Conservation (phyloP, 1,140 invertebrate species). For the Ephestia elutella region DNA sequence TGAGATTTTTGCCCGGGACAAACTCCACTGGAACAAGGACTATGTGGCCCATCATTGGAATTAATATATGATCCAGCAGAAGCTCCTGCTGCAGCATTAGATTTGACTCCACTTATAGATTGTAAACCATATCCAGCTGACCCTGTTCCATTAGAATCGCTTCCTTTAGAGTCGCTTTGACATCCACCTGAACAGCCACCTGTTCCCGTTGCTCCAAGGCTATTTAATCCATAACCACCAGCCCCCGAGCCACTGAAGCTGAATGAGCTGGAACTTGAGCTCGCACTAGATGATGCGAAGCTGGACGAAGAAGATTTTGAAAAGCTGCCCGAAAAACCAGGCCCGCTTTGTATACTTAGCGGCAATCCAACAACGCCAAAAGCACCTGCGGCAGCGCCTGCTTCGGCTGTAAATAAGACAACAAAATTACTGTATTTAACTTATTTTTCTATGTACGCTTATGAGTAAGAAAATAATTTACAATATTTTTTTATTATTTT, state of each 20-base stretch:
- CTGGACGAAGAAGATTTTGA: constrained; percentile 59
- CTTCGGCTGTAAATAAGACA: constrained; percentile 42
- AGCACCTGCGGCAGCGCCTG: constrained; percentile 39
- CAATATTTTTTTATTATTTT: too few relatives aligned
- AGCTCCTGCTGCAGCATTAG: constrained; percentile 23
- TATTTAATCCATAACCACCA: constrained; percentile 20
- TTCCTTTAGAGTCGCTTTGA: constrained; percentile 13
- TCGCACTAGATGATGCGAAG: constrained; percentile 54
- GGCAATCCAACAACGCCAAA: constrained; percentile 30
- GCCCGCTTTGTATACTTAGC: constrained; percentile 32
- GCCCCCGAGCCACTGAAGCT: constrained; percentile 39
- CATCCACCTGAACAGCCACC: constrained; percentile 29
- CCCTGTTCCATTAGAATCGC: constrained; percentile 12
- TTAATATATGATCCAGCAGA: constrained; percentile 9
- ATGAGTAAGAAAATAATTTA: too few relatives aligned
- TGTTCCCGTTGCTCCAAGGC: constrained; percentile 8
- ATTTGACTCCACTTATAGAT: constrained; percentile 22
- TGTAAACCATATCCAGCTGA: constrained; percentile 13
- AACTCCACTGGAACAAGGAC: constrained; percentile 7
- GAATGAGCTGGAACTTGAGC: constrained; percentile 55
- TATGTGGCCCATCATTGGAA: background rate
- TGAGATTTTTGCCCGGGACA: background rate
- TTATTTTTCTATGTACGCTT: background rate
- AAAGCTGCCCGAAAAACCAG: constrained; percentile 49
- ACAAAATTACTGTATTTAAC: background rate